Conservation (phyloP, 2,113 vertebrate species). For the Burhinus bistriatus region DNA sequence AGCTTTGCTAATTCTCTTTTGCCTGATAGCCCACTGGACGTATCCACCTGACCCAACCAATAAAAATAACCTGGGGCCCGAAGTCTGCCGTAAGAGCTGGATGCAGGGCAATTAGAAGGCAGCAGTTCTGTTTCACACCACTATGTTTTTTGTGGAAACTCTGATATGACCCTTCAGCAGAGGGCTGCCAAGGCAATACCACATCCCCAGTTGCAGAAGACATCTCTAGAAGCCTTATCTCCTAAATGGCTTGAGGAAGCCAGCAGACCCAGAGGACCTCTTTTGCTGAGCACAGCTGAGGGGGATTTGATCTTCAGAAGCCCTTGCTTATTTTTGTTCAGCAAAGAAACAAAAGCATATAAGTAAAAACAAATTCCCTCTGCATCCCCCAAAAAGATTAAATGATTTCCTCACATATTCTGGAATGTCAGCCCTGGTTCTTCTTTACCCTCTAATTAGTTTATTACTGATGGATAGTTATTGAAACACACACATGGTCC, state of each 20-base stretch:
- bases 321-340: not conserved
- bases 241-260: not conserved
- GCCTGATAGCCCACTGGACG: not conserved
- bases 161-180: not conserved
- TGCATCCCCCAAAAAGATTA: not conserved
- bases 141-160: not conserved
- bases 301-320: not conserved
- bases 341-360: not conserved
- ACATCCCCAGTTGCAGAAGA: not conserved
- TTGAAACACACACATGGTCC: not conserved
- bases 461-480: not conserved
- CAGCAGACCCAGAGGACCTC: not conserved
- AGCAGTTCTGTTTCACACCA: not conserved
- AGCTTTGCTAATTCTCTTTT: not conserved
- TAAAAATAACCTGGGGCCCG: not conserved
- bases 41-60: not conserved
- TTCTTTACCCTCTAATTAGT: not conserved
- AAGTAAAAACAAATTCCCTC: not conserved
- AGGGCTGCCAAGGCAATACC: not conserved
- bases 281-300: not conserved
- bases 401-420: not conserved
- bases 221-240: not conserved
- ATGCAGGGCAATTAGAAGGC: not conserved
- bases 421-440: not conserved
- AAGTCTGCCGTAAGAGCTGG: not conserved